These are phyloP conservation scores for Polydrusus pterygomalis DNA, from an alignment of 2,888 invertebrate genomes.

Conservation along the genomic window DNA sequence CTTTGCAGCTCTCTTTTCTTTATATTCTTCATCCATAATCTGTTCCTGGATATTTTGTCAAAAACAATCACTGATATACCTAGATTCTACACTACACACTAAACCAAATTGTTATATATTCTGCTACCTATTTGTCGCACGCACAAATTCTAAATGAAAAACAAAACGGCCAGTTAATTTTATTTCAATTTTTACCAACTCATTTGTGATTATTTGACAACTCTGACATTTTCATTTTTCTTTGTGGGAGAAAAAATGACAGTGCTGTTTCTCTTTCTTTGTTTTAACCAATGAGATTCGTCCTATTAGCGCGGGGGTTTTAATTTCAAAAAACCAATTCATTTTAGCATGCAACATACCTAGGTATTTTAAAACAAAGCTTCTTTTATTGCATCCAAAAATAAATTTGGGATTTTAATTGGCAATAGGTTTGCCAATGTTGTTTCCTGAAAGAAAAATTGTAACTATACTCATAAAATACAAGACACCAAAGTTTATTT, in stretches of 20 bases:
- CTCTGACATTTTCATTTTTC: conserved; percentile 22
- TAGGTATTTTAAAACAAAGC: conserved; percentile 11
- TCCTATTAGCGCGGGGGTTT: conserved; percentile 19
- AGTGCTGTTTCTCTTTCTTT: conserved; percentile 25
- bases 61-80: conserved; percentile 5
- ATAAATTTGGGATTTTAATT: conserved; percentile 3
- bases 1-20: conserved; percentile 65
- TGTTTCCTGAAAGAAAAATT: not conserved
- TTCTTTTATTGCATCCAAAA: conserved; percentile 1
- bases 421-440: conserved; percentile 6
- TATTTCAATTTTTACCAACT: conserved; percentile 48
- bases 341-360: not conserved
- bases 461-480: not conserved
- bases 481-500: not conserved
- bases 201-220: conserved; percentile 45
- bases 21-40: conserved; percentile 54
- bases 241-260: conserved; percentile 28
- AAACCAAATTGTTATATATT: conserved; percentile 15
- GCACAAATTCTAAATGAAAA: conserved; percentile 21
- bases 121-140: conserved; percentile 2
- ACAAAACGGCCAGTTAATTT: conserved; percentile 37
- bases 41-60: not conserved
- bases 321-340: conserved; percentile 5
- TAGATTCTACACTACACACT: conserved; percentile 7
- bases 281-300: conserved; percentile 27